Evolutionary conservation across 2,888 invertebrate species (phyloP), one percentile per base, ranked within the genome.

Genomic region (Meteorus colon): DNA sequence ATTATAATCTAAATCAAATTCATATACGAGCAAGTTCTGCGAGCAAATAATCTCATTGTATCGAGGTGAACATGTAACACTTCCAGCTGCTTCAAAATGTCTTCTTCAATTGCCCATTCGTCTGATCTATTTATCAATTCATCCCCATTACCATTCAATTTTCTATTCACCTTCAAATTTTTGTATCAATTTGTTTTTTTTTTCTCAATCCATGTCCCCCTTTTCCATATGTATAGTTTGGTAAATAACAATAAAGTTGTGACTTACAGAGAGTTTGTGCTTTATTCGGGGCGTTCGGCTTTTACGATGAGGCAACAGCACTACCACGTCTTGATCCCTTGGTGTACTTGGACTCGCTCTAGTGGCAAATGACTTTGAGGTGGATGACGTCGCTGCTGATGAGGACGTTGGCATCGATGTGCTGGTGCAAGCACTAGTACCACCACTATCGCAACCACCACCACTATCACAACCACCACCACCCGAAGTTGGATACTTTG

Each of bases 281-380:
- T 85, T 84, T 70, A 85, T 81, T 55, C 85, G 81, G 2, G 88
- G 85, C 4, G 86, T 85, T 73, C 87, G 81, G 79, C 82, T 87
- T 78, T 86, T 88, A 29, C 86, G 83, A 75, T 84, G 85, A 34
- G 88, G 80, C 19, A 88, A 76, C 37, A 88, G 85, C 4, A 88
- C 85, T 24, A 88, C 86, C 10, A 83, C 83, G 73, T 88, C 87
- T 68, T 87, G 88, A 73, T 88, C 87, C 79, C 87, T 88, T 69
- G 29, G 67, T 70, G 12, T 62, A 27, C 14, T 48, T 48, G 16
- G 63, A 24, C 24, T 75, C 68, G 4, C 80, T 79, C 4, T 80
- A 78, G 37, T 82, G 68, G 79, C 27, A 69, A 79, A 82, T 19
- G 77, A 68, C 63, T 81, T 78, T 37, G 81, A 73, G 45, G 80